phyloP scores from a whole-genome alignment of 1,140 invertebrate species.

The Hylaeus anthracinus region DNA sequence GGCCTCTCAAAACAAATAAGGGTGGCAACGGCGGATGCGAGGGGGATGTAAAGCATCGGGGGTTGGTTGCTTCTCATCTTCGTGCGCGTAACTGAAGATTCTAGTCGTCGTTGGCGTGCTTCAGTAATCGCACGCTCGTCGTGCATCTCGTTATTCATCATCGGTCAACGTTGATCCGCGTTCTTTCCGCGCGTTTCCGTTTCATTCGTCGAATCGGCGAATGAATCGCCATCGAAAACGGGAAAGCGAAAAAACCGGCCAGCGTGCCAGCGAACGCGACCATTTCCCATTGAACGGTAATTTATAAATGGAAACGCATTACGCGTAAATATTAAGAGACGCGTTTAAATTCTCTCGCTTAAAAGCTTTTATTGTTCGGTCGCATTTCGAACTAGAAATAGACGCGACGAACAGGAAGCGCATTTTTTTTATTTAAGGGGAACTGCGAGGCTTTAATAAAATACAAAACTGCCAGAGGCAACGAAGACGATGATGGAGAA shows the following conservation, averaged over 20 bases:
- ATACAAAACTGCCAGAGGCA: not conserved
- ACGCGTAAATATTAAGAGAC: conserved; percentile 10
- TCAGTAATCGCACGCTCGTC: conserved; percentile 21
- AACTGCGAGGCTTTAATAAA: too few relatives aligned
- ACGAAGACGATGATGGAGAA: too few relatives aligned
- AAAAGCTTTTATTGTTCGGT: conserved; percentile 1
- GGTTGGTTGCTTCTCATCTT: conserved; percentile 24
- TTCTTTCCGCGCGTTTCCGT: not conserved
- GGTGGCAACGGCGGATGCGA: not conserved
- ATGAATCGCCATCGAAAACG: not conserved
- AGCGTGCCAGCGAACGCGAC: not conserved
- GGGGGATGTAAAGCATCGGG: not conserved
- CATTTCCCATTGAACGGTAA: not conserved
- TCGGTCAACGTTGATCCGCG: not conserved
- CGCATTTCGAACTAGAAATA: too few relatives aligned
- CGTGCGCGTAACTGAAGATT: conserved; percentile 27
- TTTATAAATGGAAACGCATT: conserved; percentile 12
- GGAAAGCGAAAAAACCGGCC: not conserved
- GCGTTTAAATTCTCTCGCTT: not conserved
- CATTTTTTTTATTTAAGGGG: too few relatives aligned
- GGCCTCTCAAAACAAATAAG: conserved; percentile 37
- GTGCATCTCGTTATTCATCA: conserved; percentile 21
- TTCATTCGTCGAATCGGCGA: not conserved
- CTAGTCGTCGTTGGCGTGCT: conserved; percentile 31
- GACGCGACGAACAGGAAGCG: too few relatives aligned